Percentiles rank a stretch among this genome's conserved stretches.
Conservation (phyloP, 2,888 invertebrate species). For the Troglohyphantes excavatus region DNA sequence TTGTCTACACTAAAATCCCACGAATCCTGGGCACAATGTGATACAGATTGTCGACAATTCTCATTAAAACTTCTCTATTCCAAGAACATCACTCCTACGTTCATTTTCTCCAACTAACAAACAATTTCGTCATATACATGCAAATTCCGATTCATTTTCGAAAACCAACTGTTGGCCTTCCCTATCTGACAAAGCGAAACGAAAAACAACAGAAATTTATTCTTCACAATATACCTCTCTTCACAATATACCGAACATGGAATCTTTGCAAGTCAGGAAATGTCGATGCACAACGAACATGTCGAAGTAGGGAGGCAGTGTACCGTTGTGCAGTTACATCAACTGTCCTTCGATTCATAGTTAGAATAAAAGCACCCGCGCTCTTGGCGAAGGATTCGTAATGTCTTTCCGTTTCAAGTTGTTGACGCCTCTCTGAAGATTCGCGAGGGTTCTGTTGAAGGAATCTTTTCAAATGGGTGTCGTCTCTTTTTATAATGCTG, state of each 20-base stretch:
- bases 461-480: not conserved
- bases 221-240: not conserved
- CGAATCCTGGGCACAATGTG: not conserved
- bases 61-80: too few species aligned
- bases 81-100: not conserved
- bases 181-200: conserved; percentile 20
- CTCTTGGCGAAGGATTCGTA: not conserved
- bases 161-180: conserved; percentile 31
- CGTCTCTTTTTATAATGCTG: not conserved
- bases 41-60: too few species aligned
- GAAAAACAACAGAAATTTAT: conserved; percentile 6
- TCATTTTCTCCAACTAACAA: not conserved
- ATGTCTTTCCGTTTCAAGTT: not conserved
- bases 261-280: conserved; percentile 34
- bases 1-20: not conserved
- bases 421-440: not conserved
- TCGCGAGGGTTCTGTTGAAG: not conserved
- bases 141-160: not conserved
- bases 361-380: not conserved
- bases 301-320: not conserved
- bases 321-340: conserved; percentile 32
- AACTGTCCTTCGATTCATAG: conserved; percentile 17
- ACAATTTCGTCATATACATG: not conserved
- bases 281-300: conserved; percentile 16
- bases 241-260: not conserved